Evolutionary conservation across 2,797 vertebrate genomes (phyloP).

Genomic region (Bovichtus diacanthus): DNA sequence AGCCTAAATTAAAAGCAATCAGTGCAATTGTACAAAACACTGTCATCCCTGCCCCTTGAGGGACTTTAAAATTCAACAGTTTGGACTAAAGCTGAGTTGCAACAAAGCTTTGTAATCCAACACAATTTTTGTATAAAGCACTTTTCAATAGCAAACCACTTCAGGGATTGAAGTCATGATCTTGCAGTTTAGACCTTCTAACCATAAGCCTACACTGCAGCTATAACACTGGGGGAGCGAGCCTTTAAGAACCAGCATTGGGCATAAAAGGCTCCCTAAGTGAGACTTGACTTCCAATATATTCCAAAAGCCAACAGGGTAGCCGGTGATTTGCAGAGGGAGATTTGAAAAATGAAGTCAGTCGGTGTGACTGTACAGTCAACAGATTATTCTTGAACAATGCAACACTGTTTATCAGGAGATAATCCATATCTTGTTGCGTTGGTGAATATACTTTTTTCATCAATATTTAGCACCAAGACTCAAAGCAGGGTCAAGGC

Average conservation of each 20-base stretch:
- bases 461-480: constrained; percentile 13
- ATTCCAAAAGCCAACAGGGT: constrained; percentile 1
- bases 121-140: neutral
- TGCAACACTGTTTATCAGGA: neutral
- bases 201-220: constrained; percentile 3
- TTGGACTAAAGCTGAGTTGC: neutral
- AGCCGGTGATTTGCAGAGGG: neutral
- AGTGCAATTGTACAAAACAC: constrained; percentile 10
- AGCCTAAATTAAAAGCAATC: constrained; percentile 21
- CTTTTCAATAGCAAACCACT: constrained; percentile 11
- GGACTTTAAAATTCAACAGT: constrained; percentile 3
- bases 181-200: neutral
- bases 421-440: constrained; percentile 6
- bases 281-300: constrained; percentile 6
- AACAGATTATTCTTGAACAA: neutral
- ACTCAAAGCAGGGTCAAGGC: constrained; percentile 22
- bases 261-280: neutral
- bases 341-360: neutral
- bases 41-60: neutral
- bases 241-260: constrained; percentile 18
- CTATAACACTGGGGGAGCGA: neutral
- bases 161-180: constrained; percentile 8
- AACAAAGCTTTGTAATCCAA: neutral
- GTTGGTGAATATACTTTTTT: neutral
- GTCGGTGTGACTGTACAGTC: neutral